Evolutionary conservation across 2,888 invertebrate species (phyloP), one percentile per base, ranked within the genome.

Genomic region (Meiosimyza platycephala): DNA sequence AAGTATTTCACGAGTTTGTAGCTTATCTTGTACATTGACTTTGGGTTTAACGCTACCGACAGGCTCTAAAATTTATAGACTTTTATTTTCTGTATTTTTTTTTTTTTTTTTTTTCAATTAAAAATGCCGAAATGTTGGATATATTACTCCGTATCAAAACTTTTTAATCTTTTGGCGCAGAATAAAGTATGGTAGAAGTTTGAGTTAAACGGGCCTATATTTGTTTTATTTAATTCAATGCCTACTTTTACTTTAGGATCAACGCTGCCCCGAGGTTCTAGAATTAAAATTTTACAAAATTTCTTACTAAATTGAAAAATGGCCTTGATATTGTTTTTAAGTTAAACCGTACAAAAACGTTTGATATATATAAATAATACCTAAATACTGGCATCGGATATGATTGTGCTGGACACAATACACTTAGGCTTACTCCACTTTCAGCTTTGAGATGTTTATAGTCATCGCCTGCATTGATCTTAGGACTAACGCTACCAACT

Each of bases 361-460:
- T n/a, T n/a, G n/a, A n/a, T 82, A 87, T 88, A 78, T 12, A 47
- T 0, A 74, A 71, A 71, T 88, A 89, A 91, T 78, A 93, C 93
- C 92, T 92, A 90, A 92, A 91, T 79, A 90, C 85, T 80, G 93
- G 93, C 81, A 92, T 91, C 72, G 93, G 93, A 88, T 90, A 93
- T 33, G 92, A 92, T 86, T 93, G 93, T 28, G 93, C 93, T 68
- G 93, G 93, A 86, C 94, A 94, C 84, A 93, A 90, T 78, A 93
- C 80, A 90, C 91, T 87, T 91, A 90, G 50, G 90, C 90, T 71
- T 90, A 1, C 47, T 18, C 40, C 47, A 55, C 87, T 84, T 78
- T 85, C 88, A 79, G 86, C 85, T 80, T 88, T 86, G 70, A 82
- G 69, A 89, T 88, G 87, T 84, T 90, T 88, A 88, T 87, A 83